phyloP scores from a whole-genome alignment of 2,888 invertebrate genomes.

The Tiliacea aurago region DNA sequence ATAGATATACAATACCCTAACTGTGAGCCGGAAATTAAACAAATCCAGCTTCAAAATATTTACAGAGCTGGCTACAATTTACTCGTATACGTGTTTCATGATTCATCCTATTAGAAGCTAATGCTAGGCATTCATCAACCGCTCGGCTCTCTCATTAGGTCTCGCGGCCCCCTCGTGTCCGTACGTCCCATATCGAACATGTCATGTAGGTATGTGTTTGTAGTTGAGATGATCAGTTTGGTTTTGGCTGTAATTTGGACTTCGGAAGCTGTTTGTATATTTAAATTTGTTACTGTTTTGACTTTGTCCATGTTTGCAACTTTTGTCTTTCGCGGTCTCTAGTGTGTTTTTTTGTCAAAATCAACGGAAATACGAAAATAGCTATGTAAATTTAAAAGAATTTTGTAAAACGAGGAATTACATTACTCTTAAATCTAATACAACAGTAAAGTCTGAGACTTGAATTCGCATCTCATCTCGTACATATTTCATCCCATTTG shows the following conservation, averaged over 20 bases:
- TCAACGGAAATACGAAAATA: not conserved
- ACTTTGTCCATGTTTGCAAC: not conserved
- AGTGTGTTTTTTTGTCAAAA: not conserved
- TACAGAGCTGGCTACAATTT: slow-evolving; percentile 15
- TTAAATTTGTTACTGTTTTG: not conserved
- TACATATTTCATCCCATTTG: slow-evolving; percentile 55
- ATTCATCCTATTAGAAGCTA: slow-evolving; percentile 55
- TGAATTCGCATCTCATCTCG: slow-evolving; percentile 42
- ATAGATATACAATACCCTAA: slow-evolving; percentile 17
- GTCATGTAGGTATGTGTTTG: slow-evolving; percentile 10
- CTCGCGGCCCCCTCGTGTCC: slow-evolving; percentile 10
- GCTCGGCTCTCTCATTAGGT: slow-evolving; percentile 55
- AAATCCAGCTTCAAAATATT: slow-evolving; percentile 20
- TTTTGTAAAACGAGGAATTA: not conserved
- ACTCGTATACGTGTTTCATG: slow-evolving; percentile 22
- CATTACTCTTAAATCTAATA: slow-evolving; percentile 5
- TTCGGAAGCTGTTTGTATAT: slow-evolving; percentile 3
- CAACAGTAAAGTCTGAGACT: slow-evolving; percentile 21
- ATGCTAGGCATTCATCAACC: slow-evolving; percentile 60
- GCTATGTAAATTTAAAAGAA: not conserved
- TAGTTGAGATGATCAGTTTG: slow-evolving; percentile 16
- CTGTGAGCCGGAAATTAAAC: slow-evolving; percentile 40
- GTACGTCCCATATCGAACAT: slow-evolving; percentile 11
- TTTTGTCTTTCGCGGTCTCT: too few species aligned
- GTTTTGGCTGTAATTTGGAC: not conserved